Conservation (phyloP, 2,113 vertebrate genomes). For the Chitala chitala region DNA sequence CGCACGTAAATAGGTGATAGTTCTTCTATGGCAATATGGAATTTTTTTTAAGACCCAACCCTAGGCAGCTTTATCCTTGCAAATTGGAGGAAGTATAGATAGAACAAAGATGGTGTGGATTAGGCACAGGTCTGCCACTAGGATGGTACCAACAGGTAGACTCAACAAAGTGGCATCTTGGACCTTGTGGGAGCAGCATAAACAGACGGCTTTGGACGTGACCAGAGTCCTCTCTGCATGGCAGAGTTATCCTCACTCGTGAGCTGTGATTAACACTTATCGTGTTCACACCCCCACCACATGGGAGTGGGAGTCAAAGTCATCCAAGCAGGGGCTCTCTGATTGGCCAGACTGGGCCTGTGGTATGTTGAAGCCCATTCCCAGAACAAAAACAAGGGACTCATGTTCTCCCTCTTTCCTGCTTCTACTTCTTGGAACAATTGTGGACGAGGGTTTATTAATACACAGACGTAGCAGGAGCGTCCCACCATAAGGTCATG, state of each 20-base stretch:
- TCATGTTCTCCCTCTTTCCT: constrained; percentile 38
- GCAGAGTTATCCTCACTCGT: neutral
- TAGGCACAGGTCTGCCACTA: too few relatives aligned
- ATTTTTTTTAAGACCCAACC: too few relatives aligned
- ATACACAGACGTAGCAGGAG: constrained; percentile 40
- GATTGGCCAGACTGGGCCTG: constrained; percentile 19
- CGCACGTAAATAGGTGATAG: too few relatives aligned
- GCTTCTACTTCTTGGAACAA: constrained; percentile 49
- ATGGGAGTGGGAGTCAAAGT: constrained; percentile 36
- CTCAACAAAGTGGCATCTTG: too few relatives aligned
- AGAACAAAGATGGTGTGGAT: too few relatives aligned
- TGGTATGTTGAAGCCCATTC: constrained; percentile 40
- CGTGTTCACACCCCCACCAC: neutral
- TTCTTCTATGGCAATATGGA: too few relatives aligned
- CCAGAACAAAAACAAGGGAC: constrained; percentile 55
- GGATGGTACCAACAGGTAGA: too few relatives aligned
- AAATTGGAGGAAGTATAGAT: too few relatives aligned
- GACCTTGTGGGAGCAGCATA: too few relatives aligned
- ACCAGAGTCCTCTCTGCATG: neutral
- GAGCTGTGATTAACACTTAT: neutral
- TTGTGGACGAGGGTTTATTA: constrained; percentile 48
- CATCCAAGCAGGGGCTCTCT: neutral
- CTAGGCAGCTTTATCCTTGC: too few relatives aligned
- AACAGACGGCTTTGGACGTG: neutral
- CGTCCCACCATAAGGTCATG: constrained; percentile 7